A percentile compares a stretch with the other conserved stretches of the same genome.
phyloP scores from a whole-genome alignment of 2,113 vertebrate species.

The Phoxinus phoxinus region DNA sequence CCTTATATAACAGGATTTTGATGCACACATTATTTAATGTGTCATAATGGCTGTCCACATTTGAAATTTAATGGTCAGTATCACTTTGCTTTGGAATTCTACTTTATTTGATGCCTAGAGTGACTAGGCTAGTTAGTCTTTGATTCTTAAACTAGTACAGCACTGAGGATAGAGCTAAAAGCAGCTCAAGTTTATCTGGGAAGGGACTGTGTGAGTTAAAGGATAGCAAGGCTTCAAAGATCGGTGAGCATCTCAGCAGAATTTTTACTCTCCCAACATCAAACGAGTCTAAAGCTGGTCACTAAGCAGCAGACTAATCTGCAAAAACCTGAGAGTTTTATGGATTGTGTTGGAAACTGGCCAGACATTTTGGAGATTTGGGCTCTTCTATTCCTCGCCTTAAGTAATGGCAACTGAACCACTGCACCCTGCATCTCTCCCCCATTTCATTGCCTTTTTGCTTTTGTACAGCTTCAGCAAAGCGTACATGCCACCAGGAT shows the following conservation, averaged over 20 bases:
- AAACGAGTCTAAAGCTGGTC: conserved; percentile 53
- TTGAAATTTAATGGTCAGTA: background rate
- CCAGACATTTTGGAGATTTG: conserved; percentile 52
- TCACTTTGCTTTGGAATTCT: background rate
- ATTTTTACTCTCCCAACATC: conserved; percentile 48
- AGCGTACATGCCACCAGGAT: conserved; percentile 20
- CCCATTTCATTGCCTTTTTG: conserved; percentile 7
- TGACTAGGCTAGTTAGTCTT: background rate
- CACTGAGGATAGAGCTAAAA: conserved; percentile 19
- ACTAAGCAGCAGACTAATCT: conserved; percentile 59
- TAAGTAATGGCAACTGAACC: conserved; percentile 36
- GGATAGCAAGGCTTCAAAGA: conserved; percentile 27
- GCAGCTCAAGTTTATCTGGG: conserved; percentile 11
- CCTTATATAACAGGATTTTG: background rate
- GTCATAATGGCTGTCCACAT: background rate
- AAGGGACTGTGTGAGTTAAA: background rate
- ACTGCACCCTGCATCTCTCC: conserved; percentile 5
- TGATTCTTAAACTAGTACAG: conserved; percentile 35
- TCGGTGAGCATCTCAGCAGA: conserved; percentile 37
- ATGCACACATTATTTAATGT: background rate
- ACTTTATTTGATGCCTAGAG: background rate
- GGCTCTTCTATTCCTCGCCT: conserved; percentile 24
- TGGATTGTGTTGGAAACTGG: conserved; percentile 41
- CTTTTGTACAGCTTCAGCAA: conserved; percentile 47
- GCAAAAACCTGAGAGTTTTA: conserved; percentile 55